Conservation (phyloP, 2,113 vertebrate species). For the Halcyon malimbica region DNA sequence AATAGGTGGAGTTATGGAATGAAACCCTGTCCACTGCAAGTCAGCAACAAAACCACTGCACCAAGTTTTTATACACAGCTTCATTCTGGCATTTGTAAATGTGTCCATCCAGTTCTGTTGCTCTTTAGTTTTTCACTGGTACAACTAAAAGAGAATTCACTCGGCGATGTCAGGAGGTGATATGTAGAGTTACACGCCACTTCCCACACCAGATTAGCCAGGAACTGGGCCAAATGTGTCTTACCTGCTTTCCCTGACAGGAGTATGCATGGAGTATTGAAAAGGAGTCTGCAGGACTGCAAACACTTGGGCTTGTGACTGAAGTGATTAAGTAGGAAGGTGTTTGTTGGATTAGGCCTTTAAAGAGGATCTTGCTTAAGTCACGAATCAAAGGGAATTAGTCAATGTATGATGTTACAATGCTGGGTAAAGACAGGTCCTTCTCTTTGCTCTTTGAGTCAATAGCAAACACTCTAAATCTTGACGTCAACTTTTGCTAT, state of each 20-base stretch:
- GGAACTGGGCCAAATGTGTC: background rate
- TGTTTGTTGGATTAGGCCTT: conserved; percentile 35
- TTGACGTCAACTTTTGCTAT: background rate
- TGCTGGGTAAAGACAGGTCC: background rate
- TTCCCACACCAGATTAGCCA: background rate
- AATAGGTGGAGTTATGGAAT: background rate
- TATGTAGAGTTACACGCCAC: background rate
- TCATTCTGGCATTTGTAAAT: background rate
- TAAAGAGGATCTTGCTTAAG: background rate
- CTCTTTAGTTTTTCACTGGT: background rate
- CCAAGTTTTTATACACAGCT: background rate
- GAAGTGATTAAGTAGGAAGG: conserved; percentile 33
- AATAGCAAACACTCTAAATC: background rate
- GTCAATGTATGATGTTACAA: background rate
- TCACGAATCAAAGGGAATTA: conserved; percentile 33
- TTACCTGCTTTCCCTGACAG: background rate
- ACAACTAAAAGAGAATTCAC: background rate
- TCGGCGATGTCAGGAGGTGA: background rate
- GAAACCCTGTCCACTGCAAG: background rate
- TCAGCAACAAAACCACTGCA: background rate
- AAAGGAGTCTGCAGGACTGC: background rate
- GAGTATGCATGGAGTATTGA: background rate
- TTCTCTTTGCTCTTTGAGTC: background rate
- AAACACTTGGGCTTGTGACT: background rate
- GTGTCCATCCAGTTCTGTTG: background rate